phyloP scores from a whole-genome alignment of 2,888 invertebrate genomes.

The Pardosa pseudoannulata region DNA sequence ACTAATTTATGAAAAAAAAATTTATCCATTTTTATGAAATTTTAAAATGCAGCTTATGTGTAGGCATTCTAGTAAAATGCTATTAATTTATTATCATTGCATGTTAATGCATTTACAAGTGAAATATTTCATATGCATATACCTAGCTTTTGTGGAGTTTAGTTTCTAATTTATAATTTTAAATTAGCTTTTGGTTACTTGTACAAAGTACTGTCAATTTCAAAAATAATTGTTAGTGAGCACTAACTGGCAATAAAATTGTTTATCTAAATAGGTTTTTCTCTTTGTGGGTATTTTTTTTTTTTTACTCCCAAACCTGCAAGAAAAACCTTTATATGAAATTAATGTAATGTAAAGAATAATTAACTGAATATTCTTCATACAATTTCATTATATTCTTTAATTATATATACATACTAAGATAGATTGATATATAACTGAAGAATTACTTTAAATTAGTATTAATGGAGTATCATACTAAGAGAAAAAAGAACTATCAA shows the following conservation, averaged over 20 bases:
- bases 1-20: too few species aligned
- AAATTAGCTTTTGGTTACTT: constrained; percentile 36
- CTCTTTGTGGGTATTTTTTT: neutral
- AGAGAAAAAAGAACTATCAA: too few species aligned
- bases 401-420: too few species aligned
- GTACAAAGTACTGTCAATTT: constrained; percentile 45
- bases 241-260: constrained; percentile 57
- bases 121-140: constrained; percentile 33
- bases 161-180: constrained; percentile 18
- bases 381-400: too few species aligned
- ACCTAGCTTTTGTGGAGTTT: constrained; percentile 39
- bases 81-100: constrained; percentile 3
- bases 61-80: constrained; percentile 7
- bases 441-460: too few species aligned
- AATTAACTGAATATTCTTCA: too few species aligned
- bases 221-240: constrained; percentile 57
- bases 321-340: too few species aligned
- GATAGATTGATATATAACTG: too few species aligned
- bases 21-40: too few species aligned
- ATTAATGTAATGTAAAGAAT: too few species aligned
- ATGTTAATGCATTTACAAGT: constrained; percentile 26
- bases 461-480: too few species aligned
- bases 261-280: constrained; percentile 30
- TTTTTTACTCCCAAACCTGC: neutral
- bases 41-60: neutral